Evolutionary conservation across 1,140 invertebrate genomes (phyloP).

Genomic region (Pectinophora gossypiella): DNA sequence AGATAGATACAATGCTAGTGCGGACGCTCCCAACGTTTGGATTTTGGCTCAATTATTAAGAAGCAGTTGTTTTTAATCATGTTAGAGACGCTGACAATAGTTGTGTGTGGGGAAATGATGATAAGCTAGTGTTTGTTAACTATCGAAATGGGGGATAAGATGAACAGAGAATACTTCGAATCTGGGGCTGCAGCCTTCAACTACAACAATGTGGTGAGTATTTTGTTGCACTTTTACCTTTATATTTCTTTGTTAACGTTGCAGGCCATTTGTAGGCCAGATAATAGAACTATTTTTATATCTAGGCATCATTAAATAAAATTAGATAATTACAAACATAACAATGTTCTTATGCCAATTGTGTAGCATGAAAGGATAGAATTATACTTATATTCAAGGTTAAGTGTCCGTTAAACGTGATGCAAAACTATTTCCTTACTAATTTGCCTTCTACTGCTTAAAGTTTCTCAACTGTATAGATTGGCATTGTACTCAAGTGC

Average conservation of each 20-base stretch:
- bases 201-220: constrained; percentile 66
- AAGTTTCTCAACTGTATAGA: not conserved
- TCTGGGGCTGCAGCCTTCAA: constrained; percentile 59
- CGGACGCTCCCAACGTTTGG: constrained; percentile 48
- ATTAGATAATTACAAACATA: not conserved
- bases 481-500: no score
- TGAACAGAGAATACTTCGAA: constrained; percentile 58
- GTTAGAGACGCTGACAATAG: constrained; percentile 24
- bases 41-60: constrained; percentile 16
- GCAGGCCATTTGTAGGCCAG: not conserved
- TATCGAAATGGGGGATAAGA: constrained; percentile 55
- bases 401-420: not conserved
- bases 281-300: not conserved
- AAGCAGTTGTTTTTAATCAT: constrained; percentile 21
- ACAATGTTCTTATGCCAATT: not conserved
- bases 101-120: constrained; percentile 35
- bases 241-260: not conserved
- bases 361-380: not conserved
- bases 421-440: not conserved
- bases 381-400: not conserved
- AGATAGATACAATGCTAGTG: constrained; percentile 47
- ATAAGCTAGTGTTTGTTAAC: constrained; percentile 27
- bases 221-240: not conserved
- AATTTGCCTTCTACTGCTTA: not conserved
- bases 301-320: not conserved